Percentiles rank a stretch among this genome's conserved stretches.
phyloP scores from a whole-genome alignment of 2,113 vertebrate genomes.

The Columbina picui region DNA sequence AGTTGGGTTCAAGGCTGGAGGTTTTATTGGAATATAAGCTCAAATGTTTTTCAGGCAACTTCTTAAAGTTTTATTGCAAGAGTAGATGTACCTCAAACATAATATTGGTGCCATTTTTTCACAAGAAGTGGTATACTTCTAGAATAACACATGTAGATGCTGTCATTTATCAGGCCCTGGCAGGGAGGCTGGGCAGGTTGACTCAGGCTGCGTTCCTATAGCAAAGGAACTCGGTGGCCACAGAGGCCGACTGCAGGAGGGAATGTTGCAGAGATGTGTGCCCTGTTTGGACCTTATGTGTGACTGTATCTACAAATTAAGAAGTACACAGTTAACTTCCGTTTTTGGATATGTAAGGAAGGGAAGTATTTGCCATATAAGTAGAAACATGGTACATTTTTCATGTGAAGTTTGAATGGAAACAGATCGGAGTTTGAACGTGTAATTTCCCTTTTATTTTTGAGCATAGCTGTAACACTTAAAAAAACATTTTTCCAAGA shows the following conservation, averaged over 20 bases:
- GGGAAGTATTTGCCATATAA: background rate
- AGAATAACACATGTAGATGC: background rate
- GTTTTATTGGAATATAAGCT: background rate
- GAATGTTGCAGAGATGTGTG: accelerated
- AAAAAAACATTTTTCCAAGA: background rate
- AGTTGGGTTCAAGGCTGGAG: background rate
- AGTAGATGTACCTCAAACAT: background rate
- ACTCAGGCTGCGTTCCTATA: background rate
- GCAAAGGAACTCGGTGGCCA: background rate
- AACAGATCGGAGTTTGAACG: background rate
- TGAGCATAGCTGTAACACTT: background rate
- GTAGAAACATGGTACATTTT: background rate
- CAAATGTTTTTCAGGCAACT: background rate
- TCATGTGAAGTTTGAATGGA: background rate
- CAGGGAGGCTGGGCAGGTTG: background rate
- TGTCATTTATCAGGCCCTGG: background rate
- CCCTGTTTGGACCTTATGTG: background rate
- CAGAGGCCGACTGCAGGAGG: background rate
- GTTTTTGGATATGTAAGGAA: background rate
- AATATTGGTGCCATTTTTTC: background rate
- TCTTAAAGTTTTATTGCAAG: background rate
- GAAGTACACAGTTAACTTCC: background rate
- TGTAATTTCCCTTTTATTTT: background rate
- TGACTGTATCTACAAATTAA: background rate
- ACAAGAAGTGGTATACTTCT: background rate